Conservation (phyloP, 2,797 vertebrate species). For the Gymnothorax javanicus region DNA sequence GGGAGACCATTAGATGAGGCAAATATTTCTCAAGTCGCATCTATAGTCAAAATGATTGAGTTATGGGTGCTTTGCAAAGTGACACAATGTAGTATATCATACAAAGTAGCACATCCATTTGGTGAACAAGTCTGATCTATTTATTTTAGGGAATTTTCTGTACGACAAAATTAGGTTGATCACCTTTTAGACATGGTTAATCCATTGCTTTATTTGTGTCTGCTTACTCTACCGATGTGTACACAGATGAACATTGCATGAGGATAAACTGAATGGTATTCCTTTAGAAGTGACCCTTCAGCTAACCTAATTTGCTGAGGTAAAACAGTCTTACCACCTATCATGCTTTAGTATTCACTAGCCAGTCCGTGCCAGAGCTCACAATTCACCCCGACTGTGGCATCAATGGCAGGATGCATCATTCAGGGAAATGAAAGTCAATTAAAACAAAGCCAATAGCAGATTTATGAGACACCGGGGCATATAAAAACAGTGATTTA, state of each 20-base stretch:
- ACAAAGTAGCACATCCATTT: neutral
- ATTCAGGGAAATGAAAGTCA: conserved; percentile 16
- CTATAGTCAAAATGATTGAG: neutral
- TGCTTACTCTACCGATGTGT: neutral
- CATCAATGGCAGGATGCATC: neutral
- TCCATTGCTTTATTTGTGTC: neutral
- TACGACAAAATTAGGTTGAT: neutral
- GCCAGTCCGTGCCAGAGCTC: neutral
- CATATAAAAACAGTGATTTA: conserved; percentile 12
- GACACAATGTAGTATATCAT: neutral
- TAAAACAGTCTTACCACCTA: conserved; percentile 54
- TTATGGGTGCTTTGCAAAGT: neutral
- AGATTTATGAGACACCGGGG: conserved; percentile 11
- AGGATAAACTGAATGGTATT: conserved; percentile 53
- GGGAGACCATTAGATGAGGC: neutral
- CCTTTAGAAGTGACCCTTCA: conserved; percentile 60
- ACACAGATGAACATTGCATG: neutral
- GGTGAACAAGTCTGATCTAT: neutral
- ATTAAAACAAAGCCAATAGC: conserved; percentile 16
- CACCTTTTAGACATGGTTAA: neutral
- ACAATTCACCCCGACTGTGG: neutral
- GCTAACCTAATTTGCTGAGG: neutral
- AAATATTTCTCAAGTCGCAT: neutral
- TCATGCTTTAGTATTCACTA: conserved; percentile 23
- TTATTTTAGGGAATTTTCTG: neutral